A percentile compares a stretch with the other conserved stretches of the same genome.
Conservation (phyloP, 2,797 vertebrate species). For the Tokudaia tokunoshimensis region DNA sequence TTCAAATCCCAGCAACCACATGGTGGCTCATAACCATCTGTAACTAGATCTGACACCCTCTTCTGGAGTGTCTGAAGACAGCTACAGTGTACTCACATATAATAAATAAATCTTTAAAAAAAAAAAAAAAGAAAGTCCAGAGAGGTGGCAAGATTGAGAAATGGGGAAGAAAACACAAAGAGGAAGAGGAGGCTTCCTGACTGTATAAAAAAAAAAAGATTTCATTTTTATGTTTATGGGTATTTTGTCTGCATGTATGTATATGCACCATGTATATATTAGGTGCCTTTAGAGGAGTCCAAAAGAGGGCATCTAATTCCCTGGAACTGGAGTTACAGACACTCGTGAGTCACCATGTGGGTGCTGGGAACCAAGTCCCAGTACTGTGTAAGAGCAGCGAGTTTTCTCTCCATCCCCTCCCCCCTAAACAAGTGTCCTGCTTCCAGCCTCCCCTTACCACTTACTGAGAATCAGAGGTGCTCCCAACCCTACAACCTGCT, state of each 20-base stretch:
- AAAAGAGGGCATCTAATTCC: neutral
- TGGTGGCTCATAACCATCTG: too few relatives aligned
- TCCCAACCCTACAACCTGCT: slow-evolving; percentile 11
- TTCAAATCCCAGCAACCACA: too few relatives aligned
- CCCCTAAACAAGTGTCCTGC: neutral
- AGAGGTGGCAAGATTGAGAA: neutral
- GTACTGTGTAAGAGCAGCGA: neutral
- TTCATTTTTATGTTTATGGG: neutral
- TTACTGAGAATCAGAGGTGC: slow-evolving; percentile 59
- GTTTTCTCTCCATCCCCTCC: neutral
- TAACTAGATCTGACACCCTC: too few relatives aligned
- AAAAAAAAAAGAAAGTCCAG: neutral
- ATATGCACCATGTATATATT: neutral
- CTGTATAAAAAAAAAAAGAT: too few relatives aligned
- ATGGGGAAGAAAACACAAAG: too few relatives aligned
- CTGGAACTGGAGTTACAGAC: neutral
- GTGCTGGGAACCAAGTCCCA: neutral
- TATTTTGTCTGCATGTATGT: neutral
- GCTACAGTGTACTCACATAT: too few relatives aligned
- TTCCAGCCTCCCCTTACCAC: neutral
- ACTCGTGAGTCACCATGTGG: neutral
- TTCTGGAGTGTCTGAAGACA: too few relatives aligned
- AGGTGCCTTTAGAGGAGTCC: neutral
- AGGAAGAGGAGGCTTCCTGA: neutral
- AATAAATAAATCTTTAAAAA: too few relatives aligned